Evolutionary conservation across 2,113 vertebrate species (phyloP).

Genomic region (Paradoxurus hermaphroditus): DNA sequence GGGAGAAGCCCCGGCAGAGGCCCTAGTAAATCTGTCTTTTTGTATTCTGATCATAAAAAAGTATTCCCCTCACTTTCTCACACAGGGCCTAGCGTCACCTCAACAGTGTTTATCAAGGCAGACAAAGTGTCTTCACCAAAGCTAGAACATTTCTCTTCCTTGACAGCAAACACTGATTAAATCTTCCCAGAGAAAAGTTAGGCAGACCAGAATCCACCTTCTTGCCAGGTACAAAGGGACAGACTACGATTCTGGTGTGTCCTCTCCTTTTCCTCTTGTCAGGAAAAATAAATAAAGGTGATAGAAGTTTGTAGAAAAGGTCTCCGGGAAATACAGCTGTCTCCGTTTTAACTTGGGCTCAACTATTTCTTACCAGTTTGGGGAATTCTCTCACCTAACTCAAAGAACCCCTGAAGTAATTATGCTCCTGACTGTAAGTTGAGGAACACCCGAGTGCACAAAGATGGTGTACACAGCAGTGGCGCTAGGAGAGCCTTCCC

Average conservation of each 20-base stretch:
- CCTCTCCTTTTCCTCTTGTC: conserved; percentile 5
- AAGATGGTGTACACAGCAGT: not conserved
- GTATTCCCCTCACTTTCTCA: conserved; percentile 1
- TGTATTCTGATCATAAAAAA: conserved; percentile 56
- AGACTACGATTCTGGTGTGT: not conserved
- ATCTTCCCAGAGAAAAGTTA: conserved; percentile 41
- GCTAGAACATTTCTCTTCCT: conserved; percentile 47
- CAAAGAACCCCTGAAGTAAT: not conserved
- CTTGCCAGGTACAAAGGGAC: not conserved
- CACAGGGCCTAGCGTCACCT: not conserved
- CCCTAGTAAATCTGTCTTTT: conserved; percentile 62
- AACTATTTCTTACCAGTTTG: not conserved
- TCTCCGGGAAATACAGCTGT: not conserved
- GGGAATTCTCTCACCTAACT: not conserved
- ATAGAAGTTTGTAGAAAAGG: not conserved
- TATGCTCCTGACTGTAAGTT: not conserved
- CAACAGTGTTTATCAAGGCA: conserved; percentile 56
- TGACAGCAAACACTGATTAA: conserved; percentile 66
- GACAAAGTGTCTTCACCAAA: conserved; percentile 35
- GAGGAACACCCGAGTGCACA: not conserved
- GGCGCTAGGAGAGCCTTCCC: not conserved
- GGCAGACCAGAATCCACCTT: conserved; percentile 17
- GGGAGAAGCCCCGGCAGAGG: not conserved
- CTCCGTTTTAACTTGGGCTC: not conserved
- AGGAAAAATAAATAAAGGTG: conserved; percentile 48